These are phyloP conservation scores for Hemicordylus capensis DNA, from an alignment of 2,113 vertebrate genomes.

Conservation along the genomic window DNA sequence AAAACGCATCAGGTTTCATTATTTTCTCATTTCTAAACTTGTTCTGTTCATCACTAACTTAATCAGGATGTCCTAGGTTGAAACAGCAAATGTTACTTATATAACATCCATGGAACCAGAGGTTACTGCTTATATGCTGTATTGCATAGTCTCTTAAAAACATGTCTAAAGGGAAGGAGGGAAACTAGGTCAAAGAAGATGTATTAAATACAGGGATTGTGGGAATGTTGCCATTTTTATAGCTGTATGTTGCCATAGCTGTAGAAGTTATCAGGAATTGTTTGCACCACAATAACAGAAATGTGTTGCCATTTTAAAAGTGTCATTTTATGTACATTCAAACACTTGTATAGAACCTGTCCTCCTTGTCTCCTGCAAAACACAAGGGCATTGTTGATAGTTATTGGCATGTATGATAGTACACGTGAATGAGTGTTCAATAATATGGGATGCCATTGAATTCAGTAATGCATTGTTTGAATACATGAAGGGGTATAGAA, in stretches of 20 bases:
- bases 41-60: neutral
- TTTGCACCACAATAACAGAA: neutral
- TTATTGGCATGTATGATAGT: neutral
- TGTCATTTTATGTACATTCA: neutral
- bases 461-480: neutral
- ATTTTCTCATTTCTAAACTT: neutral
- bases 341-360: neutral
- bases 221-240: conserved; percentile 1
- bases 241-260: neutral
- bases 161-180: neutral
- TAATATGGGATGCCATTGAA: neutral
- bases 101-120: neutral
- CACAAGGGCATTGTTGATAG: neutral
- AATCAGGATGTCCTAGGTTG: neutral
- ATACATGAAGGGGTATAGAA: neutral
- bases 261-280: conserved; percentile 7
- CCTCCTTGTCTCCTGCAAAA: neutral
- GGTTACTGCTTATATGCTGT: conserved; percentile 9
- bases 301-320: neutral
- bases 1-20: neutral
- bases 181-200: conserved; percentile 12
- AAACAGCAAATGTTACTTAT: neutral
- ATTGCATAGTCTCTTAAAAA: neutral
- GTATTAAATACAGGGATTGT: conserved; percentile 14
- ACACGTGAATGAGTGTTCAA: neutral